Percentiles rank a stretch among this genome's conserved stretches.
Conservation (phyloP, 2,113 vertebrate genomes). For the Dendrocopos noguchii region DNA sequence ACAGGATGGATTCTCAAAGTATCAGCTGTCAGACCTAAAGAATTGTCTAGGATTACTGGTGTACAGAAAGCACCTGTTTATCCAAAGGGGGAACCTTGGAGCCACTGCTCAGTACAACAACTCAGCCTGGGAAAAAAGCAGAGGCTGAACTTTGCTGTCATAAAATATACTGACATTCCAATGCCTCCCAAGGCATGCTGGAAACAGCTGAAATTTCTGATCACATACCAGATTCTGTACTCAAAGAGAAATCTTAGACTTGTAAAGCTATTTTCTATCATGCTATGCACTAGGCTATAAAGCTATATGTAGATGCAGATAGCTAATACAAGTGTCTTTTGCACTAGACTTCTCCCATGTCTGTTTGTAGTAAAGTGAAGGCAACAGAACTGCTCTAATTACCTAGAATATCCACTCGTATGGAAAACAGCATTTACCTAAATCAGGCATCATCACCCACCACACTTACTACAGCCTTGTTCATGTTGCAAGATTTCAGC, state of each 20-base stretch:
- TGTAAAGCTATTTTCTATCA: constrained; percentile 2
- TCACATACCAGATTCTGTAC: constrained; percentile 35
- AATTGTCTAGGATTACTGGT: constrained; percentile 11
- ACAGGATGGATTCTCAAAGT: constrained; percentile 1
- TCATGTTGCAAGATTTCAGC: not conserved
- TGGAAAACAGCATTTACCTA: not conserved
- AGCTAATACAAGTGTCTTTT: not conserved
- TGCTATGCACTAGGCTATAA: not conserved
- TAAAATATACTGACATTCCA: not conserved
- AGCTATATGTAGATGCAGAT: not conserved
- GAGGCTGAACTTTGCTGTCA: not conserved
- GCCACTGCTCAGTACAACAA: not conserved
- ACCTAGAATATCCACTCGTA: not conserved
- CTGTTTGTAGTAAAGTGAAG: not conserved
- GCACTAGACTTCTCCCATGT: not conserved
- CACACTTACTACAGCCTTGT: not conserved
- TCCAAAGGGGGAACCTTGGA: not conserved
- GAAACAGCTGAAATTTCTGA: constrained; percentile 38
- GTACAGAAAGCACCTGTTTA: constrained; percentile 25
- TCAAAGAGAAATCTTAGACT: constrained; percentile 39
- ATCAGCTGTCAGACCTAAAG: not conserved
- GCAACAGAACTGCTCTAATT: not conserved
- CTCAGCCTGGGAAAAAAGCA: not conserved
- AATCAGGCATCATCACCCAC: not conserved
- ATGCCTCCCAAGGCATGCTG: not conserved